Conservation (phyloP, 37 sponge, comb jelly and placozoan genomes). For the Cliona cf. orientalis region DNA sequence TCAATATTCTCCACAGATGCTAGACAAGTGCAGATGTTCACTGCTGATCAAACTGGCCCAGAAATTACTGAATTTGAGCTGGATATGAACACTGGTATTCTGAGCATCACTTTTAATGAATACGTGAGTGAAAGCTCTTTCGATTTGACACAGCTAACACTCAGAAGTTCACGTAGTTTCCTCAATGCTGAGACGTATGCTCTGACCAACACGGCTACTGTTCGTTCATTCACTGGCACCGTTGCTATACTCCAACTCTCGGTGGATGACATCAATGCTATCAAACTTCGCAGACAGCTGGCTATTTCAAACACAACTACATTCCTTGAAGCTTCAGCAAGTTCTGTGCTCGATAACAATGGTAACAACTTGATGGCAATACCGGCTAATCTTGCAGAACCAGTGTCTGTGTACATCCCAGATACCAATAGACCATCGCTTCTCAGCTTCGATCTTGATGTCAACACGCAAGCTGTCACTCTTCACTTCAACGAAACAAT, state of each 20-base stretch:
- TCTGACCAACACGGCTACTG: slow-evolving; percentile 30
- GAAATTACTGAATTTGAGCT: slow-evolving; percentile 49
- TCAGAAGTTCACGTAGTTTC: slow-evolving; percentile 21
- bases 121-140: slow-evolving; percentile 57
- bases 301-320: slow-evolving; percentile 73
- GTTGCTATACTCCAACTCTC: slow-evolving; percentile 49
- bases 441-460: slow-evolving; percentile 48
- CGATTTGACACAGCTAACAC: slow-evolving; percentile 44
- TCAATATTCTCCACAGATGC: slow-evolving; percentile 48
- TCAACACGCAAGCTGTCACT: slow-evolving; percentile 48
- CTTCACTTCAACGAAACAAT: slow-evolving; percentile 74
- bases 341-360: slow-evolving; percentile 65
- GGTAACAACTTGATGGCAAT: slow-evolving; percentile 57
- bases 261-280: slow-evolving; percentile 67
- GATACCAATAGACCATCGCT: slow-evolving; percentile 65
- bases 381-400: slow-evolving; percentile 11
- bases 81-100: slow-evolving; percentile 68
- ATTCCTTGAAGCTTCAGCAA: slow-evolving; percentile 39
- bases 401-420: slow-evolving; percentile 17
- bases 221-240: slow-evolving; percentile 8
- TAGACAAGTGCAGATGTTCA: slow-evolving; percentile 30
- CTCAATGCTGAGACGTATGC: slow-evolving; percentile 29
- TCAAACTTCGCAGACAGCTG: slow-evolving; percentile 62
- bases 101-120: slow-evolving; percentile 70
- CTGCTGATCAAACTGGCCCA: slow-evolving; percentile 68